Percentiles rank a stretch among this genome's conserved stretches.
Evolutionary conservation across 2,797 vertebrate species (phyloP).

Genomic region (Propithecus deckenii): DNA sequence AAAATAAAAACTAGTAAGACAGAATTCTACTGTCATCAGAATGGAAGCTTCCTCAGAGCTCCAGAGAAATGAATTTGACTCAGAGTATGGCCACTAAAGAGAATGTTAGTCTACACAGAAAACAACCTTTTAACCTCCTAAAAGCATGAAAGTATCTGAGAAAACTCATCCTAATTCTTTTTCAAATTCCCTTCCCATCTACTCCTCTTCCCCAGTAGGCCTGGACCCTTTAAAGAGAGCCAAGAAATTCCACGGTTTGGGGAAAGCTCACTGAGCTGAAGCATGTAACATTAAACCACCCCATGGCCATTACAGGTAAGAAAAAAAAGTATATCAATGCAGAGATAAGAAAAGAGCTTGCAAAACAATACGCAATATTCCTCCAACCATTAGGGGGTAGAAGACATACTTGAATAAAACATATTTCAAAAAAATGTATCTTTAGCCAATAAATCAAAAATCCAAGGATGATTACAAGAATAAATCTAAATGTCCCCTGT

Average conservation of each 20-base stretch:
- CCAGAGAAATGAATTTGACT: background rate
- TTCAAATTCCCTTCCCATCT: constrained; percentile 51
- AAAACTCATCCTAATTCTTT: constrained; percentile 68
- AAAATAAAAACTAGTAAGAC: background rate
- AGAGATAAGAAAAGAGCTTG: constrained; percentile 73
- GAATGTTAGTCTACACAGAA: background rate
- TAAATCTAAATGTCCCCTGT: background rate
- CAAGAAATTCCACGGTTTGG: constrained; percentile 63
- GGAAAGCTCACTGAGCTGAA: constrained; percentile 41
- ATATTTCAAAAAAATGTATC: constrained; percentile 12
- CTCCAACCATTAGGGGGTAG: constrained; percentile 67
- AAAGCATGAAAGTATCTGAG: background rate
- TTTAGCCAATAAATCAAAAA: constrained; percentile 20
- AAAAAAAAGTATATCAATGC: constrained; percentile 18
- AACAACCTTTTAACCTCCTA: background rate
- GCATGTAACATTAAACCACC: constrained; percentile 65
- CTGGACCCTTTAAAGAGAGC: constrained; percentile 65
- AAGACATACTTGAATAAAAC: constrained; percentile 71
- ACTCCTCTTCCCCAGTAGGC: background rate
- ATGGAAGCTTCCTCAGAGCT: background rate
- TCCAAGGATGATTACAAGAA: constrained; percentile 13
- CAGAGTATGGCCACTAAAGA: background rate
- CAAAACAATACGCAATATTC: constrained; percentile 71
- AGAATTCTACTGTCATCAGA: background rate
- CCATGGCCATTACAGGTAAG: constrained; percentile 45